Base-by-base conservation (phyloP, 2,888 invertebrate species). In the Ischnura elegans region DNA sequence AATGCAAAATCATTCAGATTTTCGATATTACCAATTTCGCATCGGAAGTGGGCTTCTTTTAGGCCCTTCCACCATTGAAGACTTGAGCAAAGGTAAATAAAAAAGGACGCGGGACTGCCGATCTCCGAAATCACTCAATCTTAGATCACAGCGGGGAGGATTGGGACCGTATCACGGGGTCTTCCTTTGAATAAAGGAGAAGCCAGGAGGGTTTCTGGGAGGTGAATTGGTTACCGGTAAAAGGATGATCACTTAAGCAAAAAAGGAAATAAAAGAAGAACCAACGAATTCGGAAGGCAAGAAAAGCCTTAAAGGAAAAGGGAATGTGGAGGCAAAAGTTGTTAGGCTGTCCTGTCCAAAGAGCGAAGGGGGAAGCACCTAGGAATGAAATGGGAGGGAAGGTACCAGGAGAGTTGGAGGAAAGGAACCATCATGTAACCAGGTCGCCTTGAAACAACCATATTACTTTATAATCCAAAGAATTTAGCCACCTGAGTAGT, bases 231-330 rank as follows among this genome's bases (percentile, higher is more conserved):
- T 76, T 16, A 76, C 76, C 36, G 76, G 76, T 36, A 76, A 76
- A 76, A 76, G 36, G 76, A 76, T 36, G 76, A 36, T 76, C 76
- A 36, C 76, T 76, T 76, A 76, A 76, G 36, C 36, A n/a, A 66
- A 36, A 76, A 76, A 25, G 6, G 76, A 29, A 36, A 76, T 29
- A 36, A n/a, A 51, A 51, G 51, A 51, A 51, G 51, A 13, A 29
- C 8, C 29, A 8, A 36, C 66, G 66, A n/a, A 61, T 2, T 21
- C 10, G 25, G 13, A n/a, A 21, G 86, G 86, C 25, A 25, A 21
- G 45, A 45, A 85, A 5, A 21, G 46, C 19, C 19, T 1, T 51
- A 51, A 21, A 45, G 43, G 45, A 45, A 86, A 86, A 43, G 86
- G 43, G 46, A 25, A 86, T 3, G 86, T 5, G 45, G 86, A 46